Base-by-base conservation (phyloP, 2,797 vertebrate genomes). In the Premnoplex brunnescens region DNA sequence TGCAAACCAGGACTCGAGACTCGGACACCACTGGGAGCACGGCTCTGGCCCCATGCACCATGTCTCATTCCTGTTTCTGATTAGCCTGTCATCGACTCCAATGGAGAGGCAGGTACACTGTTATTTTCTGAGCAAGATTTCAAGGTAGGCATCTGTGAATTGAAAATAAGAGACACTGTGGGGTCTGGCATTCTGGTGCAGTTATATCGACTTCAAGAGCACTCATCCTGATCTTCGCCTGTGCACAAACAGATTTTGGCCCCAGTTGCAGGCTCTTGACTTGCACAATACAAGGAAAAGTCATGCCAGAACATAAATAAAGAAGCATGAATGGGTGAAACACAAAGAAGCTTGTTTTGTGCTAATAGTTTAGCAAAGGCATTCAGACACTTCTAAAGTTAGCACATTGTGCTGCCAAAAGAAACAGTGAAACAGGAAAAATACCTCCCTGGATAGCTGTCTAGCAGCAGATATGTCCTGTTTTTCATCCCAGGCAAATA, bases 311-410 rank as follows among this genome's bases (percentile, higher is more conserved):
- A 93, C 87, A 93, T 96, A 93, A 93, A 96, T 93, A 94, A 95
- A 59, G 91, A 92, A 76, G 43, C 63, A 95, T 96, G 92, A 96
- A 96, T 95, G 92, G 62, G 63, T 79, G 63, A 95, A 90, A 93
- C 54, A 97, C 86, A 96, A 92, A 95, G 52, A 85, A 95, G 52
- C 64, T 95, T 96, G 94, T 95, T 97, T 94, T 96, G 89, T 88
- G 69, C 81, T 94, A 92, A 89, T 94, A 73, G 80, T 95, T 96
- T 95, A 93, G 92, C 75, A 89, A 91, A 91, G 75, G 88, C 91
- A 96, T 96, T 92, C 94, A 96, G 94, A 91, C 84, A 71, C 82
- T 96, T 96, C 96, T 96, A 97, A 97, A 97, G 85, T 96, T 97
- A 96, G 95, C 91, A 78, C 69, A 62, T 59, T 34, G 56, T 79